A percentile compares a stretch with the other conserved stretches of the same genome.
Evolutionary conservation across 1,140 invertebrate species (phyloP).

Genomic region (Apis mellifera): Amel_HAv3.1 CM009944.2:3693501-3694000

Average conservation of each 20-base stretch:
- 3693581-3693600: not conserved
- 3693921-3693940: constrained; percentile 26
- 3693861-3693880: not conserved
- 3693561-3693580: not conserved
- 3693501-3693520: not conserved
- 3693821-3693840: too few relatives aligned
- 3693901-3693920: constrained; percentile 7
- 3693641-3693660: too few relatives aligned
- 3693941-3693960: constrained; percentile 23
- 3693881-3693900: not conserved
- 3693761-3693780: too few relatives aligned
- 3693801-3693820: too few relatives aligned
- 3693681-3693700: too few relatives aligned
- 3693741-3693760: too few relatives aligned
- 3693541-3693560: not conserved
- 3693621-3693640: not conserved
- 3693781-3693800: too few relatives aligned
- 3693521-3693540: not conserved
- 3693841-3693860: too few relatives aligned
- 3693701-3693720: too few relatives aligned
- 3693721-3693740: too few relatives aligned
- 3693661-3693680: too few relatives aligned
- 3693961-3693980: constrained; percentile 54
- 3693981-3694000: constrained; percentile 46
- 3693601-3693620: not conserved